Conservation (phyloP, 1,140 invertebrate genomes). For the Drosophila setifemur region DNA sequence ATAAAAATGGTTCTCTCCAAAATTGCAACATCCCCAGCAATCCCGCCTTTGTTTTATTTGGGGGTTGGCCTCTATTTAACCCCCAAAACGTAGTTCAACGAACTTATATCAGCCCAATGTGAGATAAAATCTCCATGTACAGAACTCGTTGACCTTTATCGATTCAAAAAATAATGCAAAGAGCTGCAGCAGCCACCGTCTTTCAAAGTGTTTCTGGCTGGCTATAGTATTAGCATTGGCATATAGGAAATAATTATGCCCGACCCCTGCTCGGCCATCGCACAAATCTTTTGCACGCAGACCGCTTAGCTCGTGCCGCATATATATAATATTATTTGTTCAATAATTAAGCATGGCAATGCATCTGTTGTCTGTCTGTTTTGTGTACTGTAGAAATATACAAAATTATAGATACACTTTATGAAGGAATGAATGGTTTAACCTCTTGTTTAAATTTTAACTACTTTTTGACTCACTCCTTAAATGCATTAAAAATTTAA, state of each 20-base stretch:
- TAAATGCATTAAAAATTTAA: no score
- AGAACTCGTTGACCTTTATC: slow-evolving; percentile 39
- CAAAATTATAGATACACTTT: no score
- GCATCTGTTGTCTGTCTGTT: slow-evolving; percentile 49
- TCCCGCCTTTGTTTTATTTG: slow-evolving; percentile 10
- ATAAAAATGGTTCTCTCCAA: not conserved
- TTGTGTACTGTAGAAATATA: not conserved
- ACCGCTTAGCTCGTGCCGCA: slow-evolving; percentile 1
- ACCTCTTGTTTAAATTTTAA: no score
- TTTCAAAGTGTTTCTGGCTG: slow-evolving; percentile 9
- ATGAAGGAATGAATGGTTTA: not conserved
- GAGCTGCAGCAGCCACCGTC: slow-evolving; percentile 2
- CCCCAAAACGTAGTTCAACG: slow-evolving; percentile 36
- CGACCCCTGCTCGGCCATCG: no score
- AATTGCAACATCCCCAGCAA: slow-evolving; percentile 5
- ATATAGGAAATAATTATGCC: slow-evolving; percentile 23
- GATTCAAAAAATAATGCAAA: slow-evolving; percentile 10
- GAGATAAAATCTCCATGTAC: slow-evolving; percentile 33
- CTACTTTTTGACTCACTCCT: no score
- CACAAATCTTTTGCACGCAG: slow-evolving; percentile 29
- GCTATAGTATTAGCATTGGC: not conserved
- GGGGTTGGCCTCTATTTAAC: slow-evolving; percentile 40
- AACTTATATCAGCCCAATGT: slow-evolving; percentile 23
- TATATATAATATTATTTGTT: slow-evolving; percentile 49
- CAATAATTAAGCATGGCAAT: slow-evolving; percentile 57